Conservation (phyloP, 2,888 invertebrate genomes). For the Steinernema hermaphroditum region DNA sequence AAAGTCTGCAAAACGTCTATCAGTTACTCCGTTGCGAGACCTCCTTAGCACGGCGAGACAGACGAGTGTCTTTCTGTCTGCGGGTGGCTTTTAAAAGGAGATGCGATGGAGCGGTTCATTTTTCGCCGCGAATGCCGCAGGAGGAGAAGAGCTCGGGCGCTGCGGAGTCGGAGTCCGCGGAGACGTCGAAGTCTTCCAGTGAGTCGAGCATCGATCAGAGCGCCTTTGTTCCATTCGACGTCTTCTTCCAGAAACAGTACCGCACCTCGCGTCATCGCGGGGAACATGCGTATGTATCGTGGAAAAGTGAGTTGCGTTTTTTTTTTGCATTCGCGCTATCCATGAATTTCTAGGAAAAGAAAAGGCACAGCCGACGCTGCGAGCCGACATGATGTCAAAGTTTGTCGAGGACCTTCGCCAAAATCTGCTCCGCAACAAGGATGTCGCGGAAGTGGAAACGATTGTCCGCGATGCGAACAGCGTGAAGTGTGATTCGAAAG, state of each 20-base stretch:
- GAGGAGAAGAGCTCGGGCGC: not conserved
- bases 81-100: no score
- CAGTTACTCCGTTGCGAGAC: no score
- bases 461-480: not conserved
- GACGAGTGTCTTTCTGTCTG: no score
- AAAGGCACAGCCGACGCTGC: not conserved
- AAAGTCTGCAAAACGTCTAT: no score
- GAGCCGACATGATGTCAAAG: not conserved
- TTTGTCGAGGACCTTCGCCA: not conserved
- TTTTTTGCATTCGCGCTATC: no score
- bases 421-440: not conserved
- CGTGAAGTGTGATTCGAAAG: not conserved
- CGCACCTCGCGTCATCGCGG: not conserved
- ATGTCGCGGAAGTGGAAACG: not conserved
- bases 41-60: no score
- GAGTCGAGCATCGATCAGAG: not conserved
- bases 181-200: not conserved
- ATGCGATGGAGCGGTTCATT: no score
- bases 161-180: no score
- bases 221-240: constrained; percentile 7
- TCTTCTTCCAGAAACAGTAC: constrained; percentile 19
- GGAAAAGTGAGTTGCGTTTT: not conserved
- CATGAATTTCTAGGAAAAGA: not conserved
- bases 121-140: not conserved
- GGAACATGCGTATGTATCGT: not conserved